A percentile compares a stretch with the other conserved stretches of the same genome.
Conservation (phyloP, 2,888 invertebrate genomes). For the Ectemnius continuus region DNA sequence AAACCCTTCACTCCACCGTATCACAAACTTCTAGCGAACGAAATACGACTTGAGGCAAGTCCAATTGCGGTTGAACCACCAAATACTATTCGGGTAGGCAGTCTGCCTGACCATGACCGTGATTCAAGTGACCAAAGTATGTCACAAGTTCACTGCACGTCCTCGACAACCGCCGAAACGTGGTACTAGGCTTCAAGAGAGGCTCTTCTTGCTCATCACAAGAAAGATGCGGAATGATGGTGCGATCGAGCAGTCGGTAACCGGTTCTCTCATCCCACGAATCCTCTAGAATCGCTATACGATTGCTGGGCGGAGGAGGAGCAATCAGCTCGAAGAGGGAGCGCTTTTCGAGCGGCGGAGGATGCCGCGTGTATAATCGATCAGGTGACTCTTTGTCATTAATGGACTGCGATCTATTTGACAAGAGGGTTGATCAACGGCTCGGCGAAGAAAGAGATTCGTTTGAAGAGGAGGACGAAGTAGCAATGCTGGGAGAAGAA, state of each 20-base stretch:
- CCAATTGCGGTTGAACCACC: not conserved
- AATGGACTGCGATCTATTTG: slow-evolving; percentile 38
- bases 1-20: too few relatives aligned
- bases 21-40: too few relatives aligned
- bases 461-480: not conserved
- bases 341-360: too few relatives aligned
- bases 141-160: slow-evolving; percentile 38
- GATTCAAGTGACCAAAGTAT: slow-evolving; percentile 36
- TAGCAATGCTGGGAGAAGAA: slow-evolving; percentile 1
- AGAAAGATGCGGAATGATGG: not conserved
- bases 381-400: slow-evolving; percentile 38
- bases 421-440: slow-evolving; percentile 45
- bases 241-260: slow-evolving; percentile 40
- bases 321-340: not conserved
- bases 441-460: not conserved
- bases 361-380: slow-evolving; percentile 19
- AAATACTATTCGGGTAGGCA: not conserved
- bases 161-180: slow-evolving; percentile 38
- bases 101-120: slow-evolving; percentile 15
- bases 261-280: slow-evolving; percentile 49
- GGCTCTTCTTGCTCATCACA: not conserved
- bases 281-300: slow-evolving; percentile 44
- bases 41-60: too few relatives aligned
- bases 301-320: slow-evolving; percentile 19
- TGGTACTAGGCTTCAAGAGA: not conserved